Percentiles rank a stretch among this genome's conserved stretches.
These are phyloP conservation scores for Platerodrilus igneus DNA, from an alignment of 2,888 invertebrate genomes.

Conservation along the genomic window DNA sequence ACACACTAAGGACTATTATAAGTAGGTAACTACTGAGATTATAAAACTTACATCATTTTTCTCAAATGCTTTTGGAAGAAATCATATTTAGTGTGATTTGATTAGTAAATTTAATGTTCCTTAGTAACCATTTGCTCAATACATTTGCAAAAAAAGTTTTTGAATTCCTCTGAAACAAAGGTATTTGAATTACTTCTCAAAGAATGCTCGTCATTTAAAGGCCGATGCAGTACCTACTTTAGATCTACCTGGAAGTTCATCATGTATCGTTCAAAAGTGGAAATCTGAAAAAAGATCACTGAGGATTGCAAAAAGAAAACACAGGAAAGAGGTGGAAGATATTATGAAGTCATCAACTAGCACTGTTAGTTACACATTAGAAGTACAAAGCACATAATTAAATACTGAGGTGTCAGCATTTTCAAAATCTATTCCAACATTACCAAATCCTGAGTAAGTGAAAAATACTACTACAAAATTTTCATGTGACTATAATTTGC, in stretches of 20 bases:
- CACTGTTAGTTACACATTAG: slow-evolving; percentile 4
- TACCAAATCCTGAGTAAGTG: slow-evolving; percentile 5
- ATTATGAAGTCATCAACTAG: slow-evolving; percentile 7
- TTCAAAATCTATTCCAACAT: slow-evolving; percentile 2
- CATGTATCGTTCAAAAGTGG: background rate
- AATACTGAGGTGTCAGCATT: slow-evolving; percentile 5
- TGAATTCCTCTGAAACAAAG: slow-evolving; percentile 8
- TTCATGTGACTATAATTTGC: no score
- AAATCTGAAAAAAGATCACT: background rate
- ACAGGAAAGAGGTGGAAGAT: slow-evolving; percentile 9
- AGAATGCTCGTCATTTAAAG: slow-evolving; percentile 7
- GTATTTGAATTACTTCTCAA: slow-evolving; percentile 5
- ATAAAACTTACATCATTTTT: background rate
- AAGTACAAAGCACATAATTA: slow-evolving; percentile 3
- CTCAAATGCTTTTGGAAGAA: background rate
- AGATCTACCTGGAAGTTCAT: slow-evolving; percentile 5
- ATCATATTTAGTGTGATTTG: background rate
- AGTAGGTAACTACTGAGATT: no score
- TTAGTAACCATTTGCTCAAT: slow-evolving; percentile 9
- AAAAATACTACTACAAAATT: slow-evolving; percentile 6
- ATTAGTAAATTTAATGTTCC: slow-evolving; percentile 5
- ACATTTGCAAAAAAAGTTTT: slow-evolving; percentile 8
- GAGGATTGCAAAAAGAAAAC: background rate
- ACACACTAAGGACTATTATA: slow-evolving; percentile 1
- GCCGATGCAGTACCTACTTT: slow-evolving; percentile 11